Evolutionary conservation across 2,797 vertebrate species (phyloP).

Genomic region (Pseudomugil gertrudae): DNA sequence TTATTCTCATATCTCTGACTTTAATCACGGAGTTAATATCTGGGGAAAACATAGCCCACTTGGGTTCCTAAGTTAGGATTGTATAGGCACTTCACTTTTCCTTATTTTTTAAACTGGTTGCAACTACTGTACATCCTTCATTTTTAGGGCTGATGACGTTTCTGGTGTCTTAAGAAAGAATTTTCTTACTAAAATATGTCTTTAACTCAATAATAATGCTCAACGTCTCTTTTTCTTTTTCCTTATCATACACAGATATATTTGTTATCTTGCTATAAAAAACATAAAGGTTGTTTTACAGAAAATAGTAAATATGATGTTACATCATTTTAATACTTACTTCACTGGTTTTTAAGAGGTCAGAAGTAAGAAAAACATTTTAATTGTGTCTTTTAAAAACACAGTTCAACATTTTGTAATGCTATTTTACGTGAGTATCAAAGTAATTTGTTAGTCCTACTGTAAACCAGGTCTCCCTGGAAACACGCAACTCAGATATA

Average conservation of each 20-base stretch:
- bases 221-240: not conserved
- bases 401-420: not conserved
- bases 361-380: no score
- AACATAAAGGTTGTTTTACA: not conserved
- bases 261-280: not conserved
- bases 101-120: conserved; percentile 26
- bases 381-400: not conserved
- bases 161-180: conserved; percentile 20
- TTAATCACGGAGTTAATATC: conserved; percentile 7
- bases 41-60: not conserved
- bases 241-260: not conserved
- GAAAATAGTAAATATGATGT: not conserved
- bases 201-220: not conserved
- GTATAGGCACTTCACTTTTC: conserved; percentile 34
- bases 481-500: no score
- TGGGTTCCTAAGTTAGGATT: not conserved
- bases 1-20: not conserved
- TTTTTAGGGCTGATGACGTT: conserved; percentile 36
- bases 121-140: conserved; percentile 28
- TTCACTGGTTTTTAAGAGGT: not conserved
- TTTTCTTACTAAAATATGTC: not conserved
- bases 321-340: not conserved
- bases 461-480: no score
- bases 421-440: not conserved
- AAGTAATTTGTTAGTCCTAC: not conserved